Evolutionary conservation across 2,113 vertebrate species (phyloP), one percentile per base, ranked within the genome.

Genomic region (Oryzias woworae): DNA sequence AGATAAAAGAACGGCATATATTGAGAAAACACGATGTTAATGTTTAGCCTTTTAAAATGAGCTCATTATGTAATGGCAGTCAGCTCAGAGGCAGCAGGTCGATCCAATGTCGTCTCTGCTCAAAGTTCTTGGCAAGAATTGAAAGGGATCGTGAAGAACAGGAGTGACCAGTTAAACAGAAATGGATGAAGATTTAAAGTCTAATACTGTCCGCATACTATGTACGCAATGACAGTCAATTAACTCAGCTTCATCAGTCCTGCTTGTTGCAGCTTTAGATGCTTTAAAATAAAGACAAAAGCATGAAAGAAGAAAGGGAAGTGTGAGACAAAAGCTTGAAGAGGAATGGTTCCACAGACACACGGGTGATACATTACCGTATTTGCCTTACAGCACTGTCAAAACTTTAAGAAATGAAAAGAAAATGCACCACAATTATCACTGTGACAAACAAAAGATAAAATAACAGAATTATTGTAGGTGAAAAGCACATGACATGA

Each of bases 321-420:
- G 45, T n/a, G 18, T 53, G 26, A 55, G 20, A 36, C 57, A 70
- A 62, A 47, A 62, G 62, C 14, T 62, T 72, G 46, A 67, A 58
- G 64, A 76, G 54, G 74, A 55, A 77, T 54, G 64, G 42, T 31
- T 71, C 1, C 63, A 63, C 71, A 52, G 28, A 74, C 73, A 83
- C 69, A 69, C 69, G 73, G 62, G 61, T 52, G 28, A 90, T 90
- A 90, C 87, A 84, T 92, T 90, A 92, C 88, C 88, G 88, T 72
- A 66, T 65, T 77, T 78, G 57, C 50, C 74, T 72, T 64, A 73
- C 53, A 77, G 72, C 86, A 80, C 36, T 83, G 88, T 91, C 85
- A 91, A 82, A 89, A 90, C 87, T 87, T 89, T 12, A 84, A 83
- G 78, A 58, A 87, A 72, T 64, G 77, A 83, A 80, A 81, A 59